Percentiles rank a stretch among this genome's conserved stretches.
phyloP scores from a whole-genome alignment of 2,888 invertebrate species.

The Euproctis similis region DNA sequence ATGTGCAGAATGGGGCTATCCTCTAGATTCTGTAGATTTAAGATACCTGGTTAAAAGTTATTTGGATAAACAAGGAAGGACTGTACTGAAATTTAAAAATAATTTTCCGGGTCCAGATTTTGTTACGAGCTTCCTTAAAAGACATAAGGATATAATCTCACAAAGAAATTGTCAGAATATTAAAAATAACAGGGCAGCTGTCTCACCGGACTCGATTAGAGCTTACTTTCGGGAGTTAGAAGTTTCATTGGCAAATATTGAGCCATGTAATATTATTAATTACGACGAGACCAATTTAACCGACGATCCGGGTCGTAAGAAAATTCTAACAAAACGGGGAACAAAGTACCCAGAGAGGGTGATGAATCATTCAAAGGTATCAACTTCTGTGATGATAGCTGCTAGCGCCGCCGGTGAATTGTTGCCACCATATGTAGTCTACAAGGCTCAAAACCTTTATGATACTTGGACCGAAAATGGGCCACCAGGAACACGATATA shows the following conservation, averaged over 20 bases:
- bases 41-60: slow-evolving; percentile 17
- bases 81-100: slow-evolving; percentile 16
- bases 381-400: slow-evolving; percentile 38
- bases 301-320: slow-evolving; percentile 13
- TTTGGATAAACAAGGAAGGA: slow-evolving; percentile 14
- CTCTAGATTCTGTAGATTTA: slow-evolving; percentile 15
- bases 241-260: slow-evolving; percentile 7
- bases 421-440: slow-evolving; percentile 33
- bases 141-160: slow-evolving; percentile 8
- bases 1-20: slow-evolving; percentile 25
- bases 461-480: slow-evolving; percentile 21
- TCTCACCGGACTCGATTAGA: slow-evolving; percentile 10
- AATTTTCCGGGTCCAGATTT: slow-evolving; percentile 16
- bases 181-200: slow-evolving; percentile 10
- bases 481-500: slow-evolving; percentile 36
- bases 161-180: slow-evolving; percentile 10
- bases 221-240: slow-evolving; percentile 11
- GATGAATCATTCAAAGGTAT: slow-evolving; percentile 25
- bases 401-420: slow-evolving; percentile 33
- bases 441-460: slow-evolving; percentile 39
- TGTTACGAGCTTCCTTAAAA: slow-evolving; percentile 6
- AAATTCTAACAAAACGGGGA: slow-evolving; percentile 9
- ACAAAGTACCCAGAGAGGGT: slow-evolving; percentile 13
- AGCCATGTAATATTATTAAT: slow-evolving; percentile 3
- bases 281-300: slow-evolving; percentile 2